Percentiles rank a stretch among this genome's conserved stretches.
These are phyloP conservation scores for Labeo catla DNA, from an alignment of 2,113 vertebrate genomes.

Conservation along the genomic window DNA sequence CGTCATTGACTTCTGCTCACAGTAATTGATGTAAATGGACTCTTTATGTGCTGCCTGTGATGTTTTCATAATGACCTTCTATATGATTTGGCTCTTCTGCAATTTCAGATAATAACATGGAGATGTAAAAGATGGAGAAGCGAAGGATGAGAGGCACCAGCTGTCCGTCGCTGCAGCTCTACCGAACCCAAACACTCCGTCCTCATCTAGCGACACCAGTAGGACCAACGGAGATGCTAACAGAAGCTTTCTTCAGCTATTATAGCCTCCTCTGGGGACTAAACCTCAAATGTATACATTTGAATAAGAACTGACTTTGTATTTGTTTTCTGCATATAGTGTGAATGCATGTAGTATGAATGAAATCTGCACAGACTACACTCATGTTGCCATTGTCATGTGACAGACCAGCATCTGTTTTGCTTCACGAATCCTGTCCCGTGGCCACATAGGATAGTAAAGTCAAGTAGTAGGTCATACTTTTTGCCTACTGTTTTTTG, in stretches of 20 bases:
- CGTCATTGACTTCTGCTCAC: conserved; percentile 7
- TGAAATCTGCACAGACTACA: background rate
- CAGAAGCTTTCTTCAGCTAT: background rate
- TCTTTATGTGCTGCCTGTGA: conserved; percentile 22
- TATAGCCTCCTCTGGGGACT: background rate
- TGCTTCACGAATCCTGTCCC: no score
- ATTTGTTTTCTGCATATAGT: background rate
- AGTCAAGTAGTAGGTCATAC: no score
- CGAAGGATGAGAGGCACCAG: background rate
- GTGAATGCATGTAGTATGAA: background rate
- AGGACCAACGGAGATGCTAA: background rate
- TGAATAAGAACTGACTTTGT: background rate
- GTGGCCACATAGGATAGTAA: no score
- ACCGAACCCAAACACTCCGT: background rate
- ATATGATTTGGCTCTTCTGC: background rate
- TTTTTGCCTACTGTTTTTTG: no score
- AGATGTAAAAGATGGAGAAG: conserved; percentile 7
- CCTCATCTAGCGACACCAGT: background rate
- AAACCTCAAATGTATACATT: background rate
- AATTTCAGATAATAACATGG: conserved; percentile 5
- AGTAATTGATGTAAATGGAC: conserved; percentile 20
- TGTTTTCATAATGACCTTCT: conserved; percentile 16
- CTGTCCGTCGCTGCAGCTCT: background rate
- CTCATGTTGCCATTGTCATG: background rate
- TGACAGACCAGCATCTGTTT: background rate